Evolutionary conservation across 1,140 invertebrate genomes (phyloP).

Genomic region (Ctenoplectra terminalis): DNA sequence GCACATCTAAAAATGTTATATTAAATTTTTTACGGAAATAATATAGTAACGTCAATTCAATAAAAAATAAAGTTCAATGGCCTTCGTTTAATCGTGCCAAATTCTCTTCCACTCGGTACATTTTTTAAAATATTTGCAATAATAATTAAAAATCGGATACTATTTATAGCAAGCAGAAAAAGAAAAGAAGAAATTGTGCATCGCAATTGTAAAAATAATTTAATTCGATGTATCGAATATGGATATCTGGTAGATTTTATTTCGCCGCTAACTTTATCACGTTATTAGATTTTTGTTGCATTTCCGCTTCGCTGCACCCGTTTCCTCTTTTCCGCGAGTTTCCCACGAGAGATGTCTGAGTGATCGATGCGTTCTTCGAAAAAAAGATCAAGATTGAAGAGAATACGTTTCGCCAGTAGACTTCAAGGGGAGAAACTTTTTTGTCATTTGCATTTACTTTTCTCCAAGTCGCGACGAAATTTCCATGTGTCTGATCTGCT

Average conservation of each 20-base stretch:
- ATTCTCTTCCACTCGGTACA: no score
- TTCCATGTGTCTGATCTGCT: conserved; percentile 5
- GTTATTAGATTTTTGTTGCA: conserved; percentile 58
- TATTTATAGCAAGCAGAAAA: no score
- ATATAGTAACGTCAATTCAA: no score
- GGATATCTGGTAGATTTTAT: conserved; percentile 16
- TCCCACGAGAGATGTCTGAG: conserved; percentile 45
- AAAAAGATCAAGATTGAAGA: conserved; percentile 67
- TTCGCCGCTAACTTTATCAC: conserved; percentile 33
- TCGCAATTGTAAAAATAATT: background rate
- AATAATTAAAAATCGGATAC: no score
- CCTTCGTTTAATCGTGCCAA: no score
- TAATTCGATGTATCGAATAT: background rate
- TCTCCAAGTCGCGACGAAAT: conserved; percentile 1
- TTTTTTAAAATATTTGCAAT: no score
- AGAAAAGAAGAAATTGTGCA: no score
- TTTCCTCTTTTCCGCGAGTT: conserved; percentile 21
- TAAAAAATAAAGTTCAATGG: no score
- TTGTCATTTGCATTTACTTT: conserved; percentile 52
- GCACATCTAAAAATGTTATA: no score
- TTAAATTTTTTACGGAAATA: no score
- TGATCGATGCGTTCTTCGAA: conserved; percentile 65
- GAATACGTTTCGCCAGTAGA: conserved; percentile 47
- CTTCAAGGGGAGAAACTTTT: conserved; percentile 27
- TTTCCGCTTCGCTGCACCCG: conserved; percentile 25